Conservation (phyloP, 2,797 vertebrate genomes). For the Arremon brunneinucha region DNA sequence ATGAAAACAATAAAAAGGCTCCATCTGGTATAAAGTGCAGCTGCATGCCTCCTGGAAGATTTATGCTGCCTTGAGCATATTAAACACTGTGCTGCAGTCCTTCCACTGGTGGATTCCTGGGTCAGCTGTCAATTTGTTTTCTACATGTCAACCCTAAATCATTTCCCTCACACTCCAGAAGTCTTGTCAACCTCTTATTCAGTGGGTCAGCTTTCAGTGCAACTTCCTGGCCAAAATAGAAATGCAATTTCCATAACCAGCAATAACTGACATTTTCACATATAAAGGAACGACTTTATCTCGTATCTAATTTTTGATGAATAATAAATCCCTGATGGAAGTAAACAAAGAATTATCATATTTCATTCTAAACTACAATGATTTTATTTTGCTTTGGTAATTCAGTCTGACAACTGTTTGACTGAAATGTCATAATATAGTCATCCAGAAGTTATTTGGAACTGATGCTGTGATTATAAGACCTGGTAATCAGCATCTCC, state of each 20-base stretch:
- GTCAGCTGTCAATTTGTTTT: not conserved
- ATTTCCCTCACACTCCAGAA: not conserved
- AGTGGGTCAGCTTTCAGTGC: not conserved
- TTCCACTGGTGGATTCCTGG: not conserved
- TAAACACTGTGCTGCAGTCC: not conserved
- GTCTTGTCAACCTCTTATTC: not conserved
- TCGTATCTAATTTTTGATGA: not conserved
- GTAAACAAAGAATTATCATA: not conserved
- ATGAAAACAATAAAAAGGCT: slow-evolving; percentile 2
- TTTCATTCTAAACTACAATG: not conserved
- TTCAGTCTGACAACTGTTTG: not conserved
- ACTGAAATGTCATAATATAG: not conserved
- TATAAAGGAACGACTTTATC: not conserved
- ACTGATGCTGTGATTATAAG: not conserved
- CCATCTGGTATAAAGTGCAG: slow-evolving; percentile 16
- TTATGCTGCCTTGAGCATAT: not conserved
- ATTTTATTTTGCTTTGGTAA: not conserved
- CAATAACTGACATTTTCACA: not conserved
- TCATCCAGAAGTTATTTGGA: not conserved
- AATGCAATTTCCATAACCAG: not conserved
- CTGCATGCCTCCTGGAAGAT: slow-evolving; percentile 15
- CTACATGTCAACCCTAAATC: not conserved
- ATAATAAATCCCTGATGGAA: not conserved
- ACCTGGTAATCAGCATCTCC: not conserved
- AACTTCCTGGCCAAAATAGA: not conserved